Evolutionary conservation across 2,113 vertebrate species (phyloP).

Genomic region (Phycodurus eques): DNA sequence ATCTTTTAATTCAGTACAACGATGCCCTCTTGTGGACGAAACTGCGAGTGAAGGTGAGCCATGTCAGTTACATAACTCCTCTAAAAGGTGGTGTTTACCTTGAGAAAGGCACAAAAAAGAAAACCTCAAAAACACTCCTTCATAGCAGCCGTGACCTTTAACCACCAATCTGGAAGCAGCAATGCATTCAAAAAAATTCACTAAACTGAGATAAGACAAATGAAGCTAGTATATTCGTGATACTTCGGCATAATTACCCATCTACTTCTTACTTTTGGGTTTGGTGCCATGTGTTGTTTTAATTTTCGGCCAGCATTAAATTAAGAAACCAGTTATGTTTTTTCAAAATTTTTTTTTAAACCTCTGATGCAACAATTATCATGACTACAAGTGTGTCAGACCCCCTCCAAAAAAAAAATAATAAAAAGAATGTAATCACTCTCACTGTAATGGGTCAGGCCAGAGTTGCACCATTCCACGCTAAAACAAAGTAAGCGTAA

Average conservation of each 20-base stretch:
- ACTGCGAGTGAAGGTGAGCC: conserved; percentile 51
- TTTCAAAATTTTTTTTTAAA: background rate
- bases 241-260: conserved; percentile 48
- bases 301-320: background rate
- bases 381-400: background rate
- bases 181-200: background rate
- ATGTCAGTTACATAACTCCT: conserved; percentile 40
- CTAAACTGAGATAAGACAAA: conserved; percentile 11
- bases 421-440: background rate
- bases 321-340: background rate
- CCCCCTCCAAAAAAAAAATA: background rate
- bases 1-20: conserved; percentile 29
- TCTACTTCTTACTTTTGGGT: background rate
- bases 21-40: conserved; percentile 48
- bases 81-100: conserved; percentile 14
- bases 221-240: conserved; percentile 41
- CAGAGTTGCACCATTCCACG: conserved; percentile 9
- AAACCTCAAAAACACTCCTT: background rate
- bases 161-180: background rate
- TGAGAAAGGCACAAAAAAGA: background rate
- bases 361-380: background rate
- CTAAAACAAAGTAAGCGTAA: conserved; percentile 48
- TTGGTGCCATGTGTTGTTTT: background rate
- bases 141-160: background rate
- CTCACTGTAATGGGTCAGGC: background rate